A percentile compares a stretch with the other conserved stretches of the same genome.
Evolutionary conservation across 2,113 vertebrate genomes (phyloP).

Genomic region (Cathartes aura): DNA sequence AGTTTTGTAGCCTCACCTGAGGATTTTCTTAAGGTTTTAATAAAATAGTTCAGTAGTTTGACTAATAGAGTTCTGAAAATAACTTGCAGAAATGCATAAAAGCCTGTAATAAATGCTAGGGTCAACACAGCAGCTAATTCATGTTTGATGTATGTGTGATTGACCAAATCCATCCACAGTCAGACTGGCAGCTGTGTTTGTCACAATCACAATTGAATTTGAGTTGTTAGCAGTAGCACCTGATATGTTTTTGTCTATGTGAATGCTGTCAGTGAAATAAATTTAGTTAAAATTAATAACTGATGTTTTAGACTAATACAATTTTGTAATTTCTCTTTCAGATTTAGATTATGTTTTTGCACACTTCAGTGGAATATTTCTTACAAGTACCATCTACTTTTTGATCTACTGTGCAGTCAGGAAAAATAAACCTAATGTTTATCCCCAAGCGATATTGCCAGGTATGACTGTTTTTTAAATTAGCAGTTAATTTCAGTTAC

Average conservation of each 20-base stretch:
- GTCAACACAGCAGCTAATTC: background rate
- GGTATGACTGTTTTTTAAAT: conserved; percentile 68
- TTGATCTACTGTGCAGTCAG: conserved; percentile 83
- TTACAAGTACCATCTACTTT: conserved; percentile 88
- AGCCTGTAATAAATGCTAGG: background rate
- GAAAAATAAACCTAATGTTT: conserved; percentile 85
- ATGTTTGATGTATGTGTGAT: background rate
- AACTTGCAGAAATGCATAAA: background rate
- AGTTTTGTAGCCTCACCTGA: background rate
- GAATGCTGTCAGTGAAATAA: background rate
- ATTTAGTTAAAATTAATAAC: background rate
- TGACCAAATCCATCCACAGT: background rate
- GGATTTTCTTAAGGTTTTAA: background rate
- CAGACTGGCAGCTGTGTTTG: background rate
- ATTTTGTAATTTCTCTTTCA: conserved; percentile 64
- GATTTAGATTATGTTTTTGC: conserved; percentile 92
- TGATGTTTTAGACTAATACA: background rate
- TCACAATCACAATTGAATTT: background rate
- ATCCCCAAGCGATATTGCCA: conserved; percentile 86
- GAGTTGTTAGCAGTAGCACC: background rate
- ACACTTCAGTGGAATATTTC: conserved; percentile 87
- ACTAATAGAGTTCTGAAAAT: background rate
- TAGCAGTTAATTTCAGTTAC: background rate
- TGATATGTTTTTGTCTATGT: background rate
- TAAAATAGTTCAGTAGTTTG: background rate